Percentiles rank a stretch among this genome's conserved stretches.
These are phyloP conservation scores for Pachycephus smyrnensis DNA, from an alignment of 2,888 invertebrate genomes.

Conservation along the genomic window DNA sequence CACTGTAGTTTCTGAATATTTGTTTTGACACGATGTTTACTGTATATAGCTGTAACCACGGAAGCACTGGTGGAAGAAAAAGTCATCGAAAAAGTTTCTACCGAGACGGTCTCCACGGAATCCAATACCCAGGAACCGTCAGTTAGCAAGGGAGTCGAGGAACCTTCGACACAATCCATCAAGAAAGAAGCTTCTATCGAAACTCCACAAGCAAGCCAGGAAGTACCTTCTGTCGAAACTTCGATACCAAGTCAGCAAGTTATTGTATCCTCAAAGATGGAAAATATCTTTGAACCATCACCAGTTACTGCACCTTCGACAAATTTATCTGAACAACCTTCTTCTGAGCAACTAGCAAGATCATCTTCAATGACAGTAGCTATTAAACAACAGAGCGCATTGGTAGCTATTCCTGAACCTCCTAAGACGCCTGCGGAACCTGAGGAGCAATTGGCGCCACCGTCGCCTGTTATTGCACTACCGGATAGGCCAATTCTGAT, in stretches of 20 bases:
- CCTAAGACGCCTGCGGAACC: background rate
- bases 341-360: background rate
- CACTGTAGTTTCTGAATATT: background rate
- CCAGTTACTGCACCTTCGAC: background rate
- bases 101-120: background rate
- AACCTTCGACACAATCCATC: background rate
- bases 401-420: background rate
- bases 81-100: background rate
- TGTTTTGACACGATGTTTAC: background rate
- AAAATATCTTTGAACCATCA: background rate
- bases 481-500: background rate
- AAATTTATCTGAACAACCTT: background rate
- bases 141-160: background rate
- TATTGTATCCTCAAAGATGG: background rate
- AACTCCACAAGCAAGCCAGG: background rate
- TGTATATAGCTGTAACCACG: background rate
- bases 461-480: background rate
- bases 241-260: background rate
- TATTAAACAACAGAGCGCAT: background rate
- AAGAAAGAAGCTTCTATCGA: background rate
- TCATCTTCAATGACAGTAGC: background rate
- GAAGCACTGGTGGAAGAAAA: background rate
- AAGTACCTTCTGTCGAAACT: constrained; percentile 12
- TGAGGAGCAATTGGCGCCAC: background rate
- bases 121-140: background rate